Base-by-base conservation (phyloP, 1,140 invertebrate species). In the Procambarus virginalis region DNA sequence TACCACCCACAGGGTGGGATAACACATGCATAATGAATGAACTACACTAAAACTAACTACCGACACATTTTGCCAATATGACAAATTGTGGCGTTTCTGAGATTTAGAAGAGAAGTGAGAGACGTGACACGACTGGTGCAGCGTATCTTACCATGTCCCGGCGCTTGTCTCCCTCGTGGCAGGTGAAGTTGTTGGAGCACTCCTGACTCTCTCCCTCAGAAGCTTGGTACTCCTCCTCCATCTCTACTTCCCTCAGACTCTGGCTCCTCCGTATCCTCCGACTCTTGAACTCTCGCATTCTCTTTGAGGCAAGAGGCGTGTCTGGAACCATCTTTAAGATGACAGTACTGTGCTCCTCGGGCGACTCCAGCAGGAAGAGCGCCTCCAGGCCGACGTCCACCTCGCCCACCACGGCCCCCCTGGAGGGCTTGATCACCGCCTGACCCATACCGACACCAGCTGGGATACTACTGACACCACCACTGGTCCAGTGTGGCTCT, bases 301-400 rank as follows among this genome's bases (percentile, higher is more conserved):
- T 68, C 22, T 20, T 73, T 22, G n/a, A 4, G 5, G 20, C 6
- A 8, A n/a, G 3, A 10, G 4, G 22, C 0, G 68, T 8, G n/a
- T 14, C 22, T 9, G 68, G 68, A n/a, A 73, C 22, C 68, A 73
- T 73, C 22, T 34, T 34, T 4, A 73, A 14, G 68, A 73, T 34
- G 22, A 73, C 68, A 34, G n/a, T 73, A 22, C 68, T 73, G 22
- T 73, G 22, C 34, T 73, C 68, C 68, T 73, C 68, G 6, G n/a
- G 14, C 6, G 68, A 73, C 68, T 73, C n/a, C 20, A 73, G n/a
- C 2, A 73, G 20, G 68, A 34, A 73, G 2, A 73, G 5, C 5
- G 68, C 68, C 68, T 73, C 68, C 68, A 34, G 68, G 6, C 68
- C 68, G 5, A 73, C 68, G n/a, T 73, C 68, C 68, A 73, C 68